phyloP scores from a whole-genome alignment of 1,140 invertebrate species.

The Metaphire vulgaris region DNA sequence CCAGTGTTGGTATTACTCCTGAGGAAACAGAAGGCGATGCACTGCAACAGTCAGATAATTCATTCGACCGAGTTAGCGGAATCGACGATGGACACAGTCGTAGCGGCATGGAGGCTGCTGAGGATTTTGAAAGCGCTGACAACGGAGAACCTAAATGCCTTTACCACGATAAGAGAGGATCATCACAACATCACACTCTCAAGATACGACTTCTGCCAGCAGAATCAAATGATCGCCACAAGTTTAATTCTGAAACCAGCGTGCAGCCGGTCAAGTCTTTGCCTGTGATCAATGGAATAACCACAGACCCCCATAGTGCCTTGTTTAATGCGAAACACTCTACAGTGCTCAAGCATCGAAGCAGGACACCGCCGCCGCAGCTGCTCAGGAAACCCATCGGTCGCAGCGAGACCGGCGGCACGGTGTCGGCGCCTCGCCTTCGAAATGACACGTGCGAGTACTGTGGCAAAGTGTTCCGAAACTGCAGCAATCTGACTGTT shows the following conservation, averaged over 20 bases:
- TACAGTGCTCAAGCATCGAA: neutral
- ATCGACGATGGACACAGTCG: too few relatives aligned
- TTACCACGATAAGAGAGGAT: neutral
- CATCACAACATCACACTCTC: neutral
- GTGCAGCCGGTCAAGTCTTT: neutral
- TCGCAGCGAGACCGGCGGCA: neutral
- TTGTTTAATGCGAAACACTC: neutral
- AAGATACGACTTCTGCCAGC: neutral
- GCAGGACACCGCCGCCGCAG: neutral
- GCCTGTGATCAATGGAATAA: neutral
- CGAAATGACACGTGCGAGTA: conserved; percentile 96
- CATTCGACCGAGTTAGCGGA: too few relatives aligned
- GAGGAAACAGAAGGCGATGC: too few relatives aligned
- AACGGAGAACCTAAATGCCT: too few relatives aligned
- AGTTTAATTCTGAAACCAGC: neutral
- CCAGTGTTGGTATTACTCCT: too few relatives aligned
- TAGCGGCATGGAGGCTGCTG: too few relatives aligned
- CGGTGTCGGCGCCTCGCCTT: conserved; percentile 65
- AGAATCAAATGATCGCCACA: neutral
- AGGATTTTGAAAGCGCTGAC: too few relatives aligned
- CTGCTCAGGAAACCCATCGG: neutral
- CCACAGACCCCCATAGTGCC: neutral
- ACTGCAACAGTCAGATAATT: too few relatives aligned
- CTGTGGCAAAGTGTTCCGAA: conserved; percentile 98
- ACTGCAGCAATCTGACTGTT: conserved; percentile 95